phyloP scores from a whole-genome alignment of 2,113 vertebrate genomes.

The Sturnira hondurensis region DNA sequence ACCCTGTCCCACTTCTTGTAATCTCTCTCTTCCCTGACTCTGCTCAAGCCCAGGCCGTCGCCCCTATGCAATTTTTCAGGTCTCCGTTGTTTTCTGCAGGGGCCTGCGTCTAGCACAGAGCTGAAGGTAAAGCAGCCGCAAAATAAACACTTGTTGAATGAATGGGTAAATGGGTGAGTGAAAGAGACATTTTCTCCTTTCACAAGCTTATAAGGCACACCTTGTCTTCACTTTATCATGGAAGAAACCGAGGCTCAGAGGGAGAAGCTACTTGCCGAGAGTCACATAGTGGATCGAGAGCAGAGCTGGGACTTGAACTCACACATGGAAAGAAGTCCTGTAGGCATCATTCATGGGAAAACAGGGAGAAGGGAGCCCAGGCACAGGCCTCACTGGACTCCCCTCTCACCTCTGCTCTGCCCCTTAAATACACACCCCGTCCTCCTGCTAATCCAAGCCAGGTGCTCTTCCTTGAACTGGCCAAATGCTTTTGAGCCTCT shows the following conservation, averaged over 20 bases:
- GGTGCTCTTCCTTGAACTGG: not conserved
- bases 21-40: not conserved
- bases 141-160: not conserved
- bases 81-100: not conserved
- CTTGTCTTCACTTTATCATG: not conserved
- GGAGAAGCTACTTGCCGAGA: not conserved
- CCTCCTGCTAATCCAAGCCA: not conserved
- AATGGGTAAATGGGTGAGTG: not conserved
- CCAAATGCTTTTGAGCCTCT: not conserved
- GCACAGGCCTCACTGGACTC: not conserved
- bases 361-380: not conserved
- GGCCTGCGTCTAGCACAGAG: not conserved
- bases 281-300: not conserved
- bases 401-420: not conserved
- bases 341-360: not conserved
- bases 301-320: not conserved
- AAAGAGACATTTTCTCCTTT: not conserved
- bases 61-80: not conserved
- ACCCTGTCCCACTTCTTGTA: not conserved
- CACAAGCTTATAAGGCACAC: no score
- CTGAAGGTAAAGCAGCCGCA: not conserved
- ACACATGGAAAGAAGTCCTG: not conserved
- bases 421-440: not conserved
- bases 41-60: not conserved
- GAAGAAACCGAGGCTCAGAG: not conserved